A percentile compares a stretch with the other conserved stretches of the same genome.
Evolutionary conservation across 2,113 vertebrate genomes (phyloP).

Genomic region (Gallinago media): DNA sequence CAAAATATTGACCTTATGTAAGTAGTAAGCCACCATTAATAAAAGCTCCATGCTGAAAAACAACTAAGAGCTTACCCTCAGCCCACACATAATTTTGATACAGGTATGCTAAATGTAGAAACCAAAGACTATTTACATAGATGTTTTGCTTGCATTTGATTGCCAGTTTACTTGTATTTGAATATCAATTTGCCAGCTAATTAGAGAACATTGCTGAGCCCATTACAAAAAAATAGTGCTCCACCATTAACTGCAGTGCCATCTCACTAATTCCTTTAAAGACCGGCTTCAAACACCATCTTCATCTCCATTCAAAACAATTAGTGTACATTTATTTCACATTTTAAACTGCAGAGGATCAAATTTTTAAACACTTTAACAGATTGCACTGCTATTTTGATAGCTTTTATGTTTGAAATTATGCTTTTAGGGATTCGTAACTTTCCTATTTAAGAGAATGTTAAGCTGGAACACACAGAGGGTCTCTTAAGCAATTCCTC

Average conservation of each 20-base stretch:
- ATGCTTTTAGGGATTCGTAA: slow-evolving; percentile 41
- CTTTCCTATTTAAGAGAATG: slow-evolving; percentile 57
- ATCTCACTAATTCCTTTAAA: slow-evolving; percentile 57
- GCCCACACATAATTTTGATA: not conserved
- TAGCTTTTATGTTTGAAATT: slow-evolving; percentile 46
- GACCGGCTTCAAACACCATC: slow-evolving; percentile 38
- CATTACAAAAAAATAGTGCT: slow-evolving; percentile 54
- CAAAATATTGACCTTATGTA: not conserved
- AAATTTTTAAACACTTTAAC: slow-evolving; percentile 65
- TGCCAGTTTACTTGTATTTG: slow-evolving; percentile 67
- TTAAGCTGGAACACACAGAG: slow-evolving; percentile 27
- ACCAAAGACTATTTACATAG: slow-evolving; percentile 25
- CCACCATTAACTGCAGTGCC: slow-evolving; percentile 23
- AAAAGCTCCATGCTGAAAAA: not conserved
- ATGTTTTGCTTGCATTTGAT: slow-evolving; percentile 59
- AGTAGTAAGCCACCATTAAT: not conserved
- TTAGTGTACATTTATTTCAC: slow-evolving; percentile 51
- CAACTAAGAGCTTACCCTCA: not conserved
- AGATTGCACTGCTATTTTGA: slow-evolving; percentile 25
- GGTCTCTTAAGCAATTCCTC: not conserved
- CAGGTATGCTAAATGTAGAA: slow-evolving; percentile 19
- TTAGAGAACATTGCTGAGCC: slow-evolving; percentile 52
- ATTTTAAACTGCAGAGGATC: slow-evolving; percentile 45
- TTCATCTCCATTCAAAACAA: slow-evolving; percentile 49
- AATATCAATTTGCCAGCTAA: slow-evolving; percentile 66